Base-by-base conservation (phyloP, 2,797 vertebrate genomes). In the Oreonectes daqikongensis region DNA sequence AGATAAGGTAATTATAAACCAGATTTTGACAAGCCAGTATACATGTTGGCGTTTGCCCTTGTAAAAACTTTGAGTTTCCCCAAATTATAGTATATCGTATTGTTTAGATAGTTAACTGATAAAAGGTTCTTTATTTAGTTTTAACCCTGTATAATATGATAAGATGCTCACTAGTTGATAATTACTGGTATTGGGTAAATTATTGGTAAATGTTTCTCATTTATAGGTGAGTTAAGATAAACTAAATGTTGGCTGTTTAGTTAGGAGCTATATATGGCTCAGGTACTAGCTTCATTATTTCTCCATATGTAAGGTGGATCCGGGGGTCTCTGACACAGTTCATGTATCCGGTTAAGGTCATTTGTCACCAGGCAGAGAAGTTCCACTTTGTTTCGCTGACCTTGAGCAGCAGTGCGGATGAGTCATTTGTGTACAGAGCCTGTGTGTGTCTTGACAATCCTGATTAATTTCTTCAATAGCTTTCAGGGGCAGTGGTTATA, bases 351-450 rank as follows among this genome's bases (percentile, higher is more conserved):
- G 64, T 30, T 60, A 59, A 76, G 63, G 50, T 67, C 42, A 76
- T 69, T 75, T 70, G 75, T 82, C 68, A 81, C 46, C 32, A 65
- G 66, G 77, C 75, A 75, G 42, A 79, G 57, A 77, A 69, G 66
- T 57, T 60, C n/a, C 22, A 26, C 42, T 50, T 52, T 77, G 55
- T 72, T 71, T 65, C 46, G 46, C 17, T 72, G 42, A 66, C 69
- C 69, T 72, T 60, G 38, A 52, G 12, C 71, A 40, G 52, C 32
- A 55, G 64, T 35, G 55, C 8, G 12, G 30, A 46, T 82, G 82
- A 83, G 71, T 75, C 75, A 75, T 72, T 26, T 78, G 57, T 81
- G 79, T 72, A 72, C 63, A 4, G 10, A 72, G 50, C 14, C 50
- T 50, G 24, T 64, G 59, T 75, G 35, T 20, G 24, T 32, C 53